A percentile compares a stretch with the other conserved stretches of the same genome.
These are phyloP conservation scores for Phalanger gymnotis DNA, from an alignment of 2,797 vertebrate genomes.

Conservation along the genomic window DNA sequence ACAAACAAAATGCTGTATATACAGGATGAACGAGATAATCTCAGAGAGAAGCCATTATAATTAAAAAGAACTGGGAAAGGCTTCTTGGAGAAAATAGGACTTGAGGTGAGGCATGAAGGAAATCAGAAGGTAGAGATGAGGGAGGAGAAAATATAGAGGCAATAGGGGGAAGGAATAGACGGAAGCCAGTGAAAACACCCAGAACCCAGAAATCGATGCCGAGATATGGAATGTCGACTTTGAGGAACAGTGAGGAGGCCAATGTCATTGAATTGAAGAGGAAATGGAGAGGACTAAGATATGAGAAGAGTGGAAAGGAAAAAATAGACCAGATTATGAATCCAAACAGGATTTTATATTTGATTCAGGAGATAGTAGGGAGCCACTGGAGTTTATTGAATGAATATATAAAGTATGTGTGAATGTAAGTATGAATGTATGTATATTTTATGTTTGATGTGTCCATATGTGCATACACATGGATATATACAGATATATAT, in stretches of 20 bases:
- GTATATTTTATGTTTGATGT: too few relatives aligned
- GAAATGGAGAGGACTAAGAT: not conserved
- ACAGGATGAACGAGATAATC: not conserved
- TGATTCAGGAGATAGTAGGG: too few relatives aligned
- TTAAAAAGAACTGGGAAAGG: not conserved
- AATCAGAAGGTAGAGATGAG: not conserved
- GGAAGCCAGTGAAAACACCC: not conserved
- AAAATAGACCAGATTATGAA: not conserved
- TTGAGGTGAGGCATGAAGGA: not conserved
- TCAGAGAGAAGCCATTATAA: not conserved
- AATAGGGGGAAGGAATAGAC: not conserved
- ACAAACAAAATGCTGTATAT: not conserved
- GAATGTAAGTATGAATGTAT: not conserved
- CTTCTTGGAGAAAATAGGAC: not conserved
- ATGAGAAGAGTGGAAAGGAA: not conserved
- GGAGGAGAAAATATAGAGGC: not conserved
- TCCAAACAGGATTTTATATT: not conserved
- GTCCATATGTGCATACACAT: too few relatives aligned
- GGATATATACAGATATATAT: too few relatives aligned
- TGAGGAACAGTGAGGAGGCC: not conserved
- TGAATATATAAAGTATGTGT: not conserved
- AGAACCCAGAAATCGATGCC: too few relatives aligned
- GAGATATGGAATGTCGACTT: not conserved
- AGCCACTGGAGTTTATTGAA: not conserved
- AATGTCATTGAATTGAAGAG: not conserved